Base-by-base conservation (phyloP, 2,113 vertebrate genomes). In the Microcebus tavaratra region DNA sequence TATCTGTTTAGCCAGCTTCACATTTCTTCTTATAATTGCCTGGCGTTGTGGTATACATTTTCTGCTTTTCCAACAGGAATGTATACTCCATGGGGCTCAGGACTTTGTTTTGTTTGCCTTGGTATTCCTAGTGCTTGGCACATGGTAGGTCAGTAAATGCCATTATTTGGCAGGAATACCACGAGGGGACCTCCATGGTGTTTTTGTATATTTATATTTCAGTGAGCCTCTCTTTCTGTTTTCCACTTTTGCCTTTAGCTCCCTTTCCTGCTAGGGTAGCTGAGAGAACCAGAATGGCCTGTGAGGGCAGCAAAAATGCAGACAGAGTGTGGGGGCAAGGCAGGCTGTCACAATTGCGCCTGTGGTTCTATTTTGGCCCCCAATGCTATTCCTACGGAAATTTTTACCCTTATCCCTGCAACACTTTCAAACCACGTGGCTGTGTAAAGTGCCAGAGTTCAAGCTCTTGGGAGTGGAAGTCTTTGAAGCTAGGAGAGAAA, bases 401-500 rank as follows among this genome's bases (percentile, higher is more conserved):
- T n/a, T 86, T 97, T 73, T 29, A 53, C 39, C 80, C 36, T 59
- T 18, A 21, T 25, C 5, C 65, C 11, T 25, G 31, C 39, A 59
- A 82, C 25, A 59, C 21, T 18, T 53, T 68, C 55, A 57, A 63
- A 80, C 29, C 96, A 93, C 6, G 29, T 84, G 91, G 68, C 63
- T 72, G 29, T 57, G 15, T 82, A 39, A 91, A 82, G 48, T 55
- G 57, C 68, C 86, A 76, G 90, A 88, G 92, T 83, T 79, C 48
- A 76, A 93, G 73, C 86, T 95, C 96, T 93, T 95, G 93, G 96
- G 97, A 96, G 45, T 72, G 11, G 65, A 95, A 92, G 86, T 95
- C 94, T 97, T 91, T 93, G 96, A 96, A 93, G 85, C 57, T 34
- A 76, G 90, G 63, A 93, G 80, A 79, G 85, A 92, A 95, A 91